Percentiles rank a stretch among this genome's conserved stretches.
phyloP scores from a whole-genome alignment of 2,113 vertebrate species.

The Crocuta crocuta region DNA sequence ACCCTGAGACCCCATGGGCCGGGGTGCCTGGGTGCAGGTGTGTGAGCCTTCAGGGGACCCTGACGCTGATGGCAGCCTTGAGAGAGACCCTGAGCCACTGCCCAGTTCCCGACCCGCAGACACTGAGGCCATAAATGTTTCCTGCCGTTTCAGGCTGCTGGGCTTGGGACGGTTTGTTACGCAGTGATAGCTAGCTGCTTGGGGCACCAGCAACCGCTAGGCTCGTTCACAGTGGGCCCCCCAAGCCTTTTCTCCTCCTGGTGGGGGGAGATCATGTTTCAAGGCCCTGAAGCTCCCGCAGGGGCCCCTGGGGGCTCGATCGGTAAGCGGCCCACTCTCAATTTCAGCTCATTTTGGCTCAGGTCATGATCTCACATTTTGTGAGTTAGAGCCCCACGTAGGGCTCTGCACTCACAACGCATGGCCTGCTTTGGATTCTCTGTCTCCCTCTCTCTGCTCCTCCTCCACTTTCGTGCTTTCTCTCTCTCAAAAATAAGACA shows the following conservation, averaged over 20 bases:
- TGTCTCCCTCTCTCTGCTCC: too few species aligned
- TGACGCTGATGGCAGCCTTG: background rate
- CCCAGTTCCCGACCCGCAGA: background rate
- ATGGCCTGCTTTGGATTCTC: too few species aligned
- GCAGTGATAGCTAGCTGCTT: accelerated
- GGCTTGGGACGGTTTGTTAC: background rate
- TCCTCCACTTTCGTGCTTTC: too few species aligned
- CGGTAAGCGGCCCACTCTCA: too few species aligned
- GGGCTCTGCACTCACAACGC: too few species aligned
- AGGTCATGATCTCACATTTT: too few species aligned
- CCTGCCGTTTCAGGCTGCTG: background rate
- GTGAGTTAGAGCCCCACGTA: too few species aligned
- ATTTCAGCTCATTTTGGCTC: too few species aligned
- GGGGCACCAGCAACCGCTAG: background rate
- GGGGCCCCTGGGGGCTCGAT: too few species aligned
- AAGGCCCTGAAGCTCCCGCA: too few species aligned
- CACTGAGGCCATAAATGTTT: accelerated
- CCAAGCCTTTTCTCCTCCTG: background rate
- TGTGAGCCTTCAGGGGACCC: background rate
- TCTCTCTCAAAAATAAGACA: too few species aligned
- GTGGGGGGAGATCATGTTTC: background rate
- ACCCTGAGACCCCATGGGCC: background rate
- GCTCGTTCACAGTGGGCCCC: background rate
- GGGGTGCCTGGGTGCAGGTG: accelerated
- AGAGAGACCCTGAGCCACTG: background rate